Conservation (phyloP, 2,113 vertebrate species). For the Neopipo cinnamomea region DNA sequence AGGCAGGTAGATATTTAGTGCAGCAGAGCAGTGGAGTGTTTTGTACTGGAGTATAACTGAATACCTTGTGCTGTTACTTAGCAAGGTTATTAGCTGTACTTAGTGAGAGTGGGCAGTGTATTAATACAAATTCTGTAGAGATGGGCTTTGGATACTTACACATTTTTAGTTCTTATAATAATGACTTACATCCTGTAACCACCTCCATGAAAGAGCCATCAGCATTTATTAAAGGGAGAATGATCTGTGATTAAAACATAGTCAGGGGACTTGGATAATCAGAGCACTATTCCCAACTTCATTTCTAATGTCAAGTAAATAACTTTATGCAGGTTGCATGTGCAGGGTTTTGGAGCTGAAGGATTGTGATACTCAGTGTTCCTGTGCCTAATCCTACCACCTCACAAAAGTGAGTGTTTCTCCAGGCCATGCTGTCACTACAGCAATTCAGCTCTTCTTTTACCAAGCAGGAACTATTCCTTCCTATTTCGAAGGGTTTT, state of each 20-base stretch:
- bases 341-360: not conserved
- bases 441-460: not conserved
- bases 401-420: not conserved
- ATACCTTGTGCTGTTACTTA: not conserved
- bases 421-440: not conserved
- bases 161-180: not conserved
- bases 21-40: not conserved
- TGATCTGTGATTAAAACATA: not conserved
- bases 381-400: not conserved
- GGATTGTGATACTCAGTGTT: not conserved
- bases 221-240: not conserved
- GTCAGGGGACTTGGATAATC: not conserved
- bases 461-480: not conserved
- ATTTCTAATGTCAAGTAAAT: not conserved
- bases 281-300: not conserved
- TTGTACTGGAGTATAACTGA: not conserved
- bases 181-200: not conserved
- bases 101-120: not conserved
- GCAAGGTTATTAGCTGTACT: not conserved
- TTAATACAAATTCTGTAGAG: not conserved
- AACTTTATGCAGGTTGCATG: not conserved
- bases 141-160: not conserved
- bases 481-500: not conserved
- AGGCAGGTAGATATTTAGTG: not conserved
- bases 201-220: not conserved